A percentile compares a stretch with the other conserved stretches of the same genome.
phyloP scores from a whole-genome alignment of 2,888 invertebrate species.

The Ophion slaviceki region DNA sequence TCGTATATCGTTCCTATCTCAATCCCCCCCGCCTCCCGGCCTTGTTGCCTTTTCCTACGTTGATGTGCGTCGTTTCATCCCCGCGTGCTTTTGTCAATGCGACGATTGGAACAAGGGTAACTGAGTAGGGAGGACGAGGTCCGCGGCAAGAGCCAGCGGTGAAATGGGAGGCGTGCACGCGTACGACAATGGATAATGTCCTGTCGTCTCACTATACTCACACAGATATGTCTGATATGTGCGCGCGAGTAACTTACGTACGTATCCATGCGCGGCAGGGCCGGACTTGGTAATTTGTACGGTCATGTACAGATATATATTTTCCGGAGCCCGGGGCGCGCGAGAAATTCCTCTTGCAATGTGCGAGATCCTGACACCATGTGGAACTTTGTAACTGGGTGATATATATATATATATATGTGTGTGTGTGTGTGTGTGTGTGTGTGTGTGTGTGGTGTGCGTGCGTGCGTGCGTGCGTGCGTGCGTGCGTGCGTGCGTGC shows the following conservation, averaged over 20 bases:
- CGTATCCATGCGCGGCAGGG: no score
- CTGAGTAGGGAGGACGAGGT: slow-evolving; percentile 4
- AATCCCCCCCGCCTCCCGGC: not conserved
- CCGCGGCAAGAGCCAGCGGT: not conserved
- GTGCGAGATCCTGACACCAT: slow-evolving; percentile 76
- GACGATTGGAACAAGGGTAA: not conserved
- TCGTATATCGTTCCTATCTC: not conserved
- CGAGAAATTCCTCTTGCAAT: slow-evolving; percentile 55
- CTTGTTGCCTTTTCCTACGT: not conserved
- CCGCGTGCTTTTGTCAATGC: not conserved
- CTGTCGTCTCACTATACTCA: slow-evolving; percentile 72
- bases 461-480: no score
- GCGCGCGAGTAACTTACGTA: slow-evolving; percentile 68
- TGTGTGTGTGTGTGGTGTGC: no score
- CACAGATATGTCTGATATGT: slow-evolving; percentile 3
- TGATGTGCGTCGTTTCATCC: not conserved
- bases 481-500: no score
- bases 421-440: no score
- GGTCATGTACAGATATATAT: not conserved
- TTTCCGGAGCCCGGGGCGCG: slow-evolving; percentile 20
- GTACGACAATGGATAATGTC: slow-evolving; percentile 81
- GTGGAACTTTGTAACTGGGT: slow-evolving; percentile 68
- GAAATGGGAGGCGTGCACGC: slow-evolving; percentile 56
- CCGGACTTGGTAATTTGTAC: no score
- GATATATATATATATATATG: not conserved